phyloP scores from a whole-genome alignment of 2,797 vertebrate genomes.

The Heteromormyrus szaboi region DNA sequence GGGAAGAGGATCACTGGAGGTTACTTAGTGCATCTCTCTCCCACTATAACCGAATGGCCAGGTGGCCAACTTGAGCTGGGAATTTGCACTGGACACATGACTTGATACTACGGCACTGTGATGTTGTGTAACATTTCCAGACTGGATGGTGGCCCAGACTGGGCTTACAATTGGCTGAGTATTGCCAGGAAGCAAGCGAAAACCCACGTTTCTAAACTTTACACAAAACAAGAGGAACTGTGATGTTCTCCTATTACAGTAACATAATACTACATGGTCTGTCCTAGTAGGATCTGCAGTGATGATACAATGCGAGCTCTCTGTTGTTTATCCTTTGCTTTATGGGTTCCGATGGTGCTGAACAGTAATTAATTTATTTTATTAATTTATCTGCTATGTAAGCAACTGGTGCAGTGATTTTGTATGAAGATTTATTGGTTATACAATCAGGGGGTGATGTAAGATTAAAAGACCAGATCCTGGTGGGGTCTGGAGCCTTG shows the following conservation, averaged over 20 bases:
- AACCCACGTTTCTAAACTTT: neutral
- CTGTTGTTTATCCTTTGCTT: neutral
- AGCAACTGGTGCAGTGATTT: neutral
- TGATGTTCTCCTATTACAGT: neutral
- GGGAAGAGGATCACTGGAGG: neutral
- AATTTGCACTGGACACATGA: neutral
- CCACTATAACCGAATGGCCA: neutral
- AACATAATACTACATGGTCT: neutral
- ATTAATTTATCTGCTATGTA: neutral
- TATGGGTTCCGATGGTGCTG: neutral
- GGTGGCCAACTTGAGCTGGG: neutral
- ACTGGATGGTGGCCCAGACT: neutral
- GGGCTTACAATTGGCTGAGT: neutral
- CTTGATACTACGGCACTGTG: neutral
- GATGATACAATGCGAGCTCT: neutral
- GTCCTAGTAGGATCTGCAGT: neutral
- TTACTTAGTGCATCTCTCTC: neutral
- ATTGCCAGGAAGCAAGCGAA: neutral
- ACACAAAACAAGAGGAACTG: neutral
- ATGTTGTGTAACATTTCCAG: neutral
- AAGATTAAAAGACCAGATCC: neutral
- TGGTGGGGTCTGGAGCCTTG: neutral
- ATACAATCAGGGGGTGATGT: neutral
- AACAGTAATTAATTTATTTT: neutral
- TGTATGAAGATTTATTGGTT: neutral